Base-by-base conservation (phyloP, 2,113 vertebrate species). In the Charadrius vociferus region DNA sequence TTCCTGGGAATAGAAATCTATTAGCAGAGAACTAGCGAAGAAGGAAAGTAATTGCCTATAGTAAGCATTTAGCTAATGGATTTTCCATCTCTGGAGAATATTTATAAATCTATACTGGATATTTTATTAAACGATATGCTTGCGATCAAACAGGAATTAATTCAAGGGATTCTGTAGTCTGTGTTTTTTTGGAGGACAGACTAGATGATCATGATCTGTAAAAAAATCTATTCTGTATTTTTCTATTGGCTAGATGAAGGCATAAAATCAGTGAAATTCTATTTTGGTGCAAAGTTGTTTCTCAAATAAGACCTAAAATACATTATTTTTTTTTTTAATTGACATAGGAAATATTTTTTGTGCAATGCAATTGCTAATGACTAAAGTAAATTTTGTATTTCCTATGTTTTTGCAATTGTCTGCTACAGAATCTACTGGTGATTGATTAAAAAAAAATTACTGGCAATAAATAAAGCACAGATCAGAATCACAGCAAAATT, bases 1-100 rank as follows among this genome's bases (percentile, higher is more conserved):
- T 87, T 96, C 72, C 68, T 86, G 55, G 80, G 80, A 93, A 93
- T 41, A 94, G 70, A 93, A 94, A 93, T 91, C 83, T 88, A 78
- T 92, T 93, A 95, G 43, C 17, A 37, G 80, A 84, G 34, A 81
- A 61, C 68, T 79, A 87, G 47, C 65, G 89, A 89, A 89, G 34
- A 93, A 14, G 24, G 52, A 87, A 89, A 89, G 65, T 68, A 93
- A 89, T 91, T 94, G 91, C 41, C 43, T 71, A 37, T 78, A 87
- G 73, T 56, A 93, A 87, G 52, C 77, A 82, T 79, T 72, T 82
- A 91, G 47, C 37, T 85, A 95, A 92, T 92, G 68, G 80, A 90
- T 88, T 95, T 59, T 83, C n/a, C 55, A 74, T 78, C 59, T 78
- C 63, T 71, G 36, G 72, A 86, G 92, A 97, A 79, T 91, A 94